Evolutionary conservation across 1,140 invertebrate genomes (phyloP), one percentile per base, ranked within the genome.

Genomic region (Bombus sylvicola): DNA sequence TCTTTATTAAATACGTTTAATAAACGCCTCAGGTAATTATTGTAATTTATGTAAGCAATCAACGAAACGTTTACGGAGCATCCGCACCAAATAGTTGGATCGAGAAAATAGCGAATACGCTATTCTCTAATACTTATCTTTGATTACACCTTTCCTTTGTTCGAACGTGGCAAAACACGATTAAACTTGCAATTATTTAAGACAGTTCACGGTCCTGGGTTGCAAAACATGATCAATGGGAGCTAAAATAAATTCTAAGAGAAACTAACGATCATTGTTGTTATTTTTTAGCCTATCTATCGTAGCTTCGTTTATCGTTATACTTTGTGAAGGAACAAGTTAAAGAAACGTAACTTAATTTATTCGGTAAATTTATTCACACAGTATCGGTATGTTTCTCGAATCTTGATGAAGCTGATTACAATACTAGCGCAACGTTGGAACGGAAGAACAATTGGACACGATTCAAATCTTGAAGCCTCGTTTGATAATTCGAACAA

Each of bases 161-260:
- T 80, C 72, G 87, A 80, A 74, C 82, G 62, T 91, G 73, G 82
- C 89, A 92, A 92, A 92, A 91, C 90, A 90, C 68, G 87, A n/a
- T 88, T 91, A 92, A 92, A 89, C 90, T 88, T 74, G 89, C 91
- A 92, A 93, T 93, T 92, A 93, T 93, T 93, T 92, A 92, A 93
- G 92, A 90, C 86, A 89, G 79, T 91, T 93, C 87, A 90, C 83
- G 88, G 89, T 88, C 89, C 85, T 85, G 83, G 86, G 78, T 85
- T 84, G 82, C 89, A 91, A 93, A 93, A 92, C 91, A 92, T 83
- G 82, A 87, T 86, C 84, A 53, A 47, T 78, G 88, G 87, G 88
- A 73, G 88, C 86, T 81, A 83, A 88, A 88, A 88, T 88, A 88
- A 90, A 88, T 93, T 53, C 18, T 22, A 53, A 22, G 6, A 22